Base-by-base conservation (phyloP, 2,888 invertebrate genomes). In the Bursaphelenchus okinawaensis region DNA sequence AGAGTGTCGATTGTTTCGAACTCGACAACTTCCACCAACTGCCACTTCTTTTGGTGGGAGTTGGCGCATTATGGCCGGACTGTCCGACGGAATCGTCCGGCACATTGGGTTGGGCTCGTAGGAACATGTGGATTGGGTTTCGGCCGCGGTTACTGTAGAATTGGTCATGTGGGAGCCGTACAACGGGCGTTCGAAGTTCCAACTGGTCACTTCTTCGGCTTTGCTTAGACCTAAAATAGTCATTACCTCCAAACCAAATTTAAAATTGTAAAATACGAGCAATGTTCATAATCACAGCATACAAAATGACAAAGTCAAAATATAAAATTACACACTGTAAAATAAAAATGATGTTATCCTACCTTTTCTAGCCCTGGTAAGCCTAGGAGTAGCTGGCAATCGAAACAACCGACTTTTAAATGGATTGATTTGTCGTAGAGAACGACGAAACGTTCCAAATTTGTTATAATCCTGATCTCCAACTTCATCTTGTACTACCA, bases 391-490 rank as follows among this genome's bases (percentile, higher is more conserved):
- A 6, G 72, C 72, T 7, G 72, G 72, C 31, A 72, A 40, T 16
- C 72, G 67, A 52, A 72, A 72, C 16, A 72, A 60, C 26, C 65
- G 62, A 22, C 55, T 74, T 50, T 65, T 62, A 55, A 72, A 72
- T 7, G 74, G 74, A 52, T 75, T 72, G 29, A 72, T 72, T 55
- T 72, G 72, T 9, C 75, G 67, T 6, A 72, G 66, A 8, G 72
- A 72, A 20, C 72, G 71, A 20, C 72, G 58, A 20, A 72, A 29
- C n/a, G 67, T 66, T 40, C 74, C 65, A 40, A 40, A 40, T 40
- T 40, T 40, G 40, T 40, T 40, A n/a, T 40, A 40, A 16, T 40
- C 40, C 40, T 40, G 40, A 40, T 40, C 40, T n/a, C 40, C 40
- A n/a, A 40, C n/a, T n/a, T 40, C 40, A 40, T 40, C 40, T 40